Evolutionary conservation across 2,113 vertebrate species (phyloP), one percentile per base, ranked within the genome.

Genomic region (Malaclemys terrapin): DNA sequence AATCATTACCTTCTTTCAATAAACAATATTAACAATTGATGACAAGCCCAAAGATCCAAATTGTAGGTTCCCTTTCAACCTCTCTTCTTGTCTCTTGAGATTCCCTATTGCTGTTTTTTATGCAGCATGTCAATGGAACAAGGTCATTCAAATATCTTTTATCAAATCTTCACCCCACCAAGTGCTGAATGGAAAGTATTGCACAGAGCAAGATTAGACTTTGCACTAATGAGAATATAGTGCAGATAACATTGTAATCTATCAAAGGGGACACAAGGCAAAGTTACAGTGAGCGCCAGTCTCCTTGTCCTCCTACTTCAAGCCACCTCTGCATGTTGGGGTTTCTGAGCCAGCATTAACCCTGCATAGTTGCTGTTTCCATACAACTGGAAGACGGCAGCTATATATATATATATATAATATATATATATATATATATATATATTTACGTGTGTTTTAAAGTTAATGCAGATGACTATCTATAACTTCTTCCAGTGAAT

Each of bases 181-280:
- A 89, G 91, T 85, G 84, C 50, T 65, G 81, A 96, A 94, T 90
- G 87, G 96, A 97, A 96, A 88, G 72, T 45, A 29, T 88, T 82
- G 3, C 50, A 88, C 56, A 89, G 89, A 97, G 80, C n/a, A 91
- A 93, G 88, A 91, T 91, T 65, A 84, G 88, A 45, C 38, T 96
- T 85, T 91, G 82, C 6, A 5, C n/a, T 93, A 95, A 59, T 88
- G 93, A 97, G 85, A 94, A 76, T 2, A 42, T 29, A 62, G 80
- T 94, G 65, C 84, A 85, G 56, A 92, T 89, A 95, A 97, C 96
- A 89, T 89, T 96, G 52, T 29, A 94, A 93, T 96, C 84, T 89
- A 22, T 93, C 35, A 93, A 89, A 84, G 72, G 4, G 69, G 93
- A 93, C 27, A 72, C 86, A 82, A 82, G 14, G 50, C 83, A 87